Evolutionary conservation across 2,888 invertebrate species (phyloP), one percentile per base, ranked within the genome.

Genomic region (Meteorus cinctellus): DNA sequence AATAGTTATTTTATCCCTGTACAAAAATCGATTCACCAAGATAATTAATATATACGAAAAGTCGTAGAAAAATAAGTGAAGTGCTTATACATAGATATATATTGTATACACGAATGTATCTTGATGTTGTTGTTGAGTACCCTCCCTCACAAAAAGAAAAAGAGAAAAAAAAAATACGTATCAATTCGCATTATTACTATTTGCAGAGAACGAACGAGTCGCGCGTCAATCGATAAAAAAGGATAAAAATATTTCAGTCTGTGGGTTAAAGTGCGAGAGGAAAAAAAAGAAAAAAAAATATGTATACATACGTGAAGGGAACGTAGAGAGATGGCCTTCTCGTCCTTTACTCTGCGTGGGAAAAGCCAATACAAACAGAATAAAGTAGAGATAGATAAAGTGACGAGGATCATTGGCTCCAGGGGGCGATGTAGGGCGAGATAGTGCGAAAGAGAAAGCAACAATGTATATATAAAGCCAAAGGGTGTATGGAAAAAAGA

Each of bases 171-270:
- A 19, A 24, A 87, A 65, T 88, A 86, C 89, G 88, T 89, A 88
- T 87, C 88, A 84, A 85, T 88, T 88, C 85, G 87, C 87, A 86
- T 89, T 89, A 89, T 89, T 89, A 86, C 89, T 89, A 87, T 89
- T 89, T 89, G 84, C 88, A 78, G 75, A 77, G 78, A 78, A 78
- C 72, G 77, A 75, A 73, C 51, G 68, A 75, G 74, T 74, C 63
- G 31, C 72, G 68, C 31, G 62, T 45, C 31, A 63, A 63, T 72
- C 60, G 71, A 71, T 69, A 68, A 60, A 19, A 45, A 36, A 10
- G 31, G 34, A 62, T 41, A 41, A 27, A 29, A 2, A 36, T 55
- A 65, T 51, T 36, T 65, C 36, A 34, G 55, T 19, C n/a, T 6
- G 27, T 4, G 36, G 34, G 51, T 65, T 6, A 59, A 78, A 66